These are phyloP conservation scores for Cephalopachus bancanus DNA, from an alignment of 2,797 vertebrate genomes.

Conservation along the genomic window DNA sequence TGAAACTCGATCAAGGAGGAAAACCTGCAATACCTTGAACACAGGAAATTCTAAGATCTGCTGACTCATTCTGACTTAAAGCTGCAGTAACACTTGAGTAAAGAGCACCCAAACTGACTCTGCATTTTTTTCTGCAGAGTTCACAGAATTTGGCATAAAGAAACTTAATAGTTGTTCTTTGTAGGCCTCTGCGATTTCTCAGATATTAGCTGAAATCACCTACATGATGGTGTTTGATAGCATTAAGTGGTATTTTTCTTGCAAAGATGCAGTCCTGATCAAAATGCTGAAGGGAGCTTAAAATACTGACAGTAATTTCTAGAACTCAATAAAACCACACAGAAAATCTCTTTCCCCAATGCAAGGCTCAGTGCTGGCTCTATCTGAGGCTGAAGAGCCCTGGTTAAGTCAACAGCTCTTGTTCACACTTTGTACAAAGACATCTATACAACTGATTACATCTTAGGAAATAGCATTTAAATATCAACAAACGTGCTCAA, in stretches of 20 bases:
- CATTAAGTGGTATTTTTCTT: constrained; percentile 44
- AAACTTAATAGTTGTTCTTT: constrained; percentile 73
- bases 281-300: constrained; percentile 53
- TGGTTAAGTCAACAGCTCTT: constrained; percentile 30
- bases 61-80: constrained; percentile 81
- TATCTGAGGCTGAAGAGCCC: neutral
- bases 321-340: neutral
- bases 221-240: neutral
- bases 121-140: constrained; percentile 76
- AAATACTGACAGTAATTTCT: neutral
- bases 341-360: constrained; percentile 47
- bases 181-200: constrained; percentile 58
- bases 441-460: constrained; percentile 21
- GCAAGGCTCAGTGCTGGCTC: neutral
- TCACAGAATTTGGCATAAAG: constrained; percentile 67
- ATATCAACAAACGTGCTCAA: constrained; percentile 39
- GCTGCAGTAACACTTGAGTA: constrained; percentile 77
- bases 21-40: constrained; percentile 64
- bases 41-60: constrained; percentile 72
- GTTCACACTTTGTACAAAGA: constrained; percentile 34
- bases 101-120: constrained; percentile 70
- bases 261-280: constrained; percentile 35
- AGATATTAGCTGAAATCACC: constrained; percentile 59
- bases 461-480: constrained; percentile 49
- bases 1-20: constrained; percentile 55